phyloP scores from a whole-genome alignment of 2,797 vertebrate species.

The Halcyon badia region DNA sequence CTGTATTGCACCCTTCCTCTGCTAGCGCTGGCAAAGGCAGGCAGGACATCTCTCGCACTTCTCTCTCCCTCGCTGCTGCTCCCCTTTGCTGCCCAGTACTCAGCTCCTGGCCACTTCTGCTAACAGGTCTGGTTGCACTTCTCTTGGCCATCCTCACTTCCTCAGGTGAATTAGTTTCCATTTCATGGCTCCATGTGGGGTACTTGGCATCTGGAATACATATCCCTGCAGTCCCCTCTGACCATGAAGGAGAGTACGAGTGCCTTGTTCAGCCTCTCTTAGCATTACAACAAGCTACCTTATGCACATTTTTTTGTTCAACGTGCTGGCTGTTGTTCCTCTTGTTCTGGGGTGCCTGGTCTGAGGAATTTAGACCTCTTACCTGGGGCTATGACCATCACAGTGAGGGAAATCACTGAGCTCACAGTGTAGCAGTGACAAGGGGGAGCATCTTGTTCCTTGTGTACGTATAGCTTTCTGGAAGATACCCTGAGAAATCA shows the following conservation, averaged over 20 bases:
- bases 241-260: rapidly evolving
- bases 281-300: background rate
- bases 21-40: background rate
- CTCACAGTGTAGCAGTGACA: rapidly evolving
- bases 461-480: background rate
- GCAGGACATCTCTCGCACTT: rapidly evolving
- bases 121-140: background rate
- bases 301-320: background rate
- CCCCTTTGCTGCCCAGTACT: rapidly evolving
- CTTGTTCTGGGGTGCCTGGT: background rate
- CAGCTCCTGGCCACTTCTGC: background rate
- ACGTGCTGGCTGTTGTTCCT: background rate
- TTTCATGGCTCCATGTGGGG: background rate
- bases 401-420: background rate
- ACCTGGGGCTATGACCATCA: background rate
- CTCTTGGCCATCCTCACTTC: background rate
- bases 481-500: rapidly evolving
- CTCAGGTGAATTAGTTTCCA: background rate
- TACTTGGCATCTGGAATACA: rapidly evolving
- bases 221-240: too few relatives aligned
- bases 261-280: background rate
- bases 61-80: background rate
- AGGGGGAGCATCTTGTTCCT: background rate
- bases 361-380: background rate
- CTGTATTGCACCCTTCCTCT: background rate